These are phyloP conservation scores for Pedetes capensis DNA, from an alignment of 2,113 vertebrate species.

Conservation along the genomic window DNA sequence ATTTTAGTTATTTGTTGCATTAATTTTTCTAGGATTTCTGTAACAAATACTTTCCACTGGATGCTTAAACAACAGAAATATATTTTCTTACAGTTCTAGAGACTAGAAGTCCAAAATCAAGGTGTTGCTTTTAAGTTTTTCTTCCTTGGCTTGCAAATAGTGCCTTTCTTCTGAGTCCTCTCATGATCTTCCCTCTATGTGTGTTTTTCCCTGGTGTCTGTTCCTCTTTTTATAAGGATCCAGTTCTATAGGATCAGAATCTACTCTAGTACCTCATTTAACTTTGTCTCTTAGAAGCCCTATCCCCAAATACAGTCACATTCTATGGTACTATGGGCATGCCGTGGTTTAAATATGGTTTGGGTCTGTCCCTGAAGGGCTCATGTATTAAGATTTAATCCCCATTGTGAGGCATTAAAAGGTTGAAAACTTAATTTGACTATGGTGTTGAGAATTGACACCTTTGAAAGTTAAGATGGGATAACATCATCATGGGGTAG, in stretches of 20 bases:
- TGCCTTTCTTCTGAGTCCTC: neutral
- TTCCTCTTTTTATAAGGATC: neutral
- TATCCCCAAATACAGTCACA: neutral
- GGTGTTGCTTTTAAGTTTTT: too few species aligned
- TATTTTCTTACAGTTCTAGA: neutral
- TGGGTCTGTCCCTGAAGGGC: neutral
- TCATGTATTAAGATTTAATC: neutral
- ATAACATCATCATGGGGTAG: neutral
- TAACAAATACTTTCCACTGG: neutral
- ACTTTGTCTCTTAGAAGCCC: neutral
- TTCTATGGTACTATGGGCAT: neutral
- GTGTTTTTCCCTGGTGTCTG: neutral
- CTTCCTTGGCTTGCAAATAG: too few species aligned
- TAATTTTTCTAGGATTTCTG: neutral
- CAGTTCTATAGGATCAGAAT: neutral
- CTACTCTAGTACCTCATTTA: neutral
- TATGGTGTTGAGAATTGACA: neutral
- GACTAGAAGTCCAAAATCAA: neutral
- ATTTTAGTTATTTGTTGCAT: neutral
- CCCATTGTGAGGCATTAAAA: neutral
- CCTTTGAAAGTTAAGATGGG: neutral
- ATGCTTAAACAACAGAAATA: neutral
- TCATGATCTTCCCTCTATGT: neutral
- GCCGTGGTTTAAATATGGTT: neutral
- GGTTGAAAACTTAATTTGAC: neutral